Percentiles rank a stretch among this genome's conserved stretches.
These are phyloP conservation scores for Onthophagus sagittarius DNA, from an alignment of 2,888 invertebrate genomes.

Conservation along the genomic window DNA sequence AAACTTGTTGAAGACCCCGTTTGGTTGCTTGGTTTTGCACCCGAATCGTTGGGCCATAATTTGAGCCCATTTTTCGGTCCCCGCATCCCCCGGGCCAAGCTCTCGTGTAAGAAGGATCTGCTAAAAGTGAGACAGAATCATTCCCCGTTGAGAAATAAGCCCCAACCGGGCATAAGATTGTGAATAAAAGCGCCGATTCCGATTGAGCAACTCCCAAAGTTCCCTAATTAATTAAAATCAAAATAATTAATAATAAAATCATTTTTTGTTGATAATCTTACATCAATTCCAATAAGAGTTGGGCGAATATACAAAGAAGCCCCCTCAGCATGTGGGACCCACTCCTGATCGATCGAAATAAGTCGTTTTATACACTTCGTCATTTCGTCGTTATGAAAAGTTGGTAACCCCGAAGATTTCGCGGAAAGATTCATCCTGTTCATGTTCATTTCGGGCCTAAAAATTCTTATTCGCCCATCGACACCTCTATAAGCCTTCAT, in stretches of 20 bases:
- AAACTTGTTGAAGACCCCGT: slow-evolving; percentile 85
- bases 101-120: slow-evolving; percentile 83
- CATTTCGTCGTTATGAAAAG: slow-evolving; percentile 82
- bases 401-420: slow-evolving; percentile 78
- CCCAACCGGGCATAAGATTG: slow-evolving; percentile 90
- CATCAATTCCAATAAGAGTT: slow-evolving; percentile 94
- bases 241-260: neutral
- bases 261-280: slow-evolving; percentile 51
- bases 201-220: slow-evolving; percentile 87
- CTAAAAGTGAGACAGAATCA: slow-evolving; percentile 73
- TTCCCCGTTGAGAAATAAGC: slow-evolving; percentile 74
- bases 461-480: slow-evolving; percentile 88
- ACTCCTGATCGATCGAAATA: slow-evolving; percentile 90
- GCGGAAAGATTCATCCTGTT: slow-evolving; percentile 87
- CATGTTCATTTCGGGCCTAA: slow-evolving; percentile 95
- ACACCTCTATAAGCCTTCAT: slow-evolving; percentile 94
- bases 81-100: slow-evolving; percentile 95
- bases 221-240: slow-evolving; percentile 68
- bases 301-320: slow-evolving; percentile 95
- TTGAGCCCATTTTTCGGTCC: slow-evolving; percentile 91
- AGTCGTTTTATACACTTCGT: slow-evolving; percentile 80
- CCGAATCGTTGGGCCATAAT: slow-evolving; percentile 84
- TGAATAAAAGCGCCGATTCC: slow-evolving; percentile 84
- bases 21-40: slow-evolving; percentile 73
- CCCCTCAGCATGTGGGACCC: slow-evolving; percentile 90